phyloP scores from a whole-genome alignment of 2,797 vertebrate genomes.

The Alauda arvensis region DNA sequence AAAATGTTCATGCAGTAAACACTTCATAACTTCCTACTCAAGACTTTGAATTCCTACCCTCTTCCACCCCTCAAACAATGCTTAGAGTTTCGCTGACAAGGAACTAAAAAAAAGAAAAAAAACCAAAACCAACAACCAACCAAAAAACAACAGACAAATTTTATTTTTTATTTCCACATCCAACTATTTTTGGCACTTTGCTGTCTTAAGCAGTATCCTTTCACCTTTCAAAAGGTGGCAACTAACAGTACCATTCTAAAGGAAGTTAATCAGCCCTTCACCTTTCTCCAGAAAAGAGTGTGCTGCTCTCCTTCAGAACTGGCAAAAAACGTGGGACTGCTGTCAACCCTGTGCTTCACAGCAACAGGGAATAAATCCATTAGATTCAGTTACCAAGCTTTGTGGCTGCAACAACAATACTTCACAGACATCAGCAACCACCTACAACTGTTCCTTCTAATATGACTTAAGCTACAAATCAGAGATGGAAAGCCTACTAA shows the following conservation, averaged over 20 bases:
- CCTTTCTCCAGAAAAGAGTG: background rate
- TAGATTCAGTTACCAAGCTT: background rate
- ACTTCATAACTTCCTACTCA: background rate
- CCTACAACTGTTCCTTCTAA: background rate
- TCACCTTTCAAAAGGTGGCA: background rate
- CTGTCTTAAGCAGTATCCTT: background rate
- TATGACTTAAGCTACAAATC: background rate
- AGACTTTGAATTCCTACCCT: background rate
- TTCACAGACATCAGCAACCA: background rate
- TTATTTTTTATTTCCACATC: background rate
- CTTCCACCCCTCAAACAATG: background rate
- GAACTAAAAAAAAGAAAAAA: background rate
- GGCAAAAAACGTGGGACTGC: background rate
- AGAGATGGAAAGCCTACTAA: background rate
- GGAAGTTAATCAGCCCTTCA: background rate
- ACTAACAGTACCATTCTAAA: background rate
- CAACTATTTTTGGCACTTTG: background rate
- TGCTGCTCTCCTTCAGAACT: background rate
- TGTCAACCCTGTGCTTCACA: background rate
- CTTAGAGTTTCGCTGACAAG: background rate
- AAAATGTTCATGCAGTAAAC: conserved; percentile 10
- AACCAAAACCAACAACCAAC: background rate
- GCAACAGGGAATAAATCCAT: background rate
- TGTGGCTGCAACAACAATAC: background rate
- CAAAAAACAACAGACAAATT: background rate